Evolutionary conservation across 30 jellyfish, hydroid and myxozoan species (phyloP).

Genomic region (Aurelia aurita complex sp. Pacific): DNA sequence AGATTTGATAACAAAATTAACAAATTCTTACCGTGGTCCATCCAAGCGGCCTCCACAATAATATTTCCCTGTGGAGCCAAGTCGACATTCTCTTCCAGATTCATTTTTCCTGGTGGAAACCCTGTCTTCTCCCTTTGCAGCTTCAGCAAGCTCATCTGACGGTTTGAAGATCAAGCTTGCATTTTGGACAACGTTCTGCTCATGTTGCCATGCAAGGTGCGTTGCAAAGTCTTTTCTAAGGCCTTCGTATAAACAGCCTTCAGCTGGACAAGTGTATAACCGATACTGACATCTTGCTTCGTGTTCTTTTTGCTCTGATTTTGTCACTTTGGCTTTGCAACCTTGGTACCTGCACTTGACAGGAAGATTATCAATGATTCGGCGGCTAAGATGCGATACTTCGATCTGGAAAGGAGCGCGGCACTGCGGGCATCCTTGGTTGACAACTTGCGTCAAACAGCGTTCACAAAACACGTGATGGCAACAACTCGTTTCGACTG

Average conservation of each 20-base stretch:
- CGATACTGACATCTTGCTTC: conserved; percentile 44
- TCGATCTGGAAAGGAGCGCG: conserved; percentile 39
- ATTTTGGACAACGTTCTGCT: conserved; percentile 18
- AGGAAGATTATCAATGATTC: conserved; percentile 67
- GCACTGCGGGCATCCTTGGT: conserved; percentile 65
- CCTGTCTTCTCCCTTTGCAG: conserved; percentile 8
- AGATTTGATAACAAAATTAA: too few relatives aligned
- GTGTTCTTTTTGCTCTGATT: conserved; percentile 72
- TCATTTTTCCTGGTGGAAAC: conserved; percentile 26
- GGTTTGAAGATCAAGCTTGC: conserved; percentile 15
- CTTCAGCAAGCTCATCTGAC: background rate
- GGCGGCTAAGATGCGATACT: conserved; percentile 54
- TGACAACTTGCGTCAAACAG: conserved; percentile 41
- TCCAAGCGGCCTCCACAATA: conserved; percentile 62
- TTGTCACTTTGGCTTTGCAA: conserved; percentile 46
- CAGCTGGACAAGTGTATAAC: conserved; percentile 50
- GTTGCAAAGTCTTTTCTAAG: conserved; percentile 30
- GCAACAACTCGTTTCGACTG: conserved; percentile 87
- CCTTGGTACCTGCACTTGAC: conserved; percentile 54
- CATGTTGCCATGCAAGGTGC: conserved; percentile 56
- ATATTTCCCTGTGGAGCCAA: conserved; percentile 84
- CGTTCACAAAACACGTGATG: conserved; percentile 76
- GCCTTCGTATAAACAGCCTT: conserved; percentile 51
- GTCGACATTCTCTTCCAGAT: conserved; percentile 61
- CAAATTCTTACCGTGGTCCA: conserved; percentile 10